Evolutionary conservation across 2,888 invertebrate genomes (phyloP).

Genomic region (Callosobruchus maculatus): DNA sequence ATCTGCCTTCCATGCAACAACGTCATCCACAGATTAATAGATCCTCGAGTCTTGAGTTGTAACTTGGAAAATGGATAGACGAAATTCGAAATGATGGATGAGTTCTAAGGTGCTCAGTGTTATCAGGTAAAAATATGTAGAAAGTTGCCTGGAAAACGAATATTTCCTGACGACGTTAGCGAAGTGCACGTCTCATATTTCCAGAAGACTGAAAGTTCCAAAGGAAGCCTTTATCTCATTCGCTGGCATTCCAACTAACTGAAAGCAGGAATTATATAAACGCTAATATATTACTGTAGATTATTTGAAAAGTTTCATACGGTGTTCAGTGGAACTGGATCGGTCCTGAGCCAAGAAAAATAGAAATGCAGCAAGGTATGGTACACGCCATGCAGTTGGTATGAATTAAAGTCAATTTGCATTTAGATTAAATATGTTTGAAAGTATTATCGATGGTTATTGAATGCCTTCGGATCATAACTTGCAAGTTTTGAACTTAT

Average conservation of each 20-base stretch:
- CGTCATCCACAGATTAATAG: no score
- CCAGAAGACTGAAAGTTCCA: neutral
- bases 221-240: neutral
- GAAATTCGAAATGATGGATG: neutral
- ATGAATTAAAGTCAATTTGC: neutral
- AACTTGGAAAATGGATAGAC: neutral
- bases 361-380: neutral
- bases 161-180: neutral
- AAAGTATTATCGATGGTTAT: neutral
- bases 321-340: neutral
- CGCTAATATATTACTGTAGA: neutral
- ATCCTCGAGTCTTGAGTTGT: neutral
- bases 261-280: neutral
- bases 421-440: neutral
- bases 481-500: neutral
- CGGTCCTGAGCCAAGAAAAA: neutral
- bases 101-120: neutral
- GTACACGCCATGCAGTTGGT: neutral
- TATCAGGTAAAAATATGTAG: neutral
- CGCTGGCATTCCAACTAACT: neutral
- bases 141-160: neutral
- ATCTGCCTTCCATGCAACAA: no score
- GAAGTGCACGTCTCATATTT: neutral
- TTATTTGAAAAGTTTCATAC: neutral
- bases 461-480: neutral